Conservation (phyloP, 2,888 invertebrate genomes). For the Drosophila yooni region DNA sequence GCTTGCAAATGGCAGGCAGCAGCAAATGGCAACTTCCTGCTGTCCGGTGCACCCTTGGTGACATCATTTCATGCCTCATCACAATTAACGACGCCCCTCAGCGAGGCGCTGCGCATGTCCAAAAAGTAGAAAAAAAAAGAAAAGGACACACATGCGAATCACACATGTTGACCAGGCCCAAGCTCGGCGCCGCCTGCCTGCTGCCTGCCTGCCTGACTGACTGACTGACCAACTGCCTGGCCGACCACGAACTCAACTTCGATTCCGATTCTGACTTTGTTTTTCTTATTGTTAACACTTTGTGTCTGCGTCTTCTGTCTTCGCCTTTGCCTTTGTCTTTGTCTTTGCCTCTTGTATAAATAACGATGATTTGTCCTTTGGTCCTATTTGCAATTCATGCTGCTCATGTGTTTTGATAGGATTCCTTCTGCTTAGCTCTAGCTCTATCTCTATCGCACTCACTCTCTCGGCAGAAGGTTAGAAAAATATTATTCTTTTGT, state of each 20-base stretch:
- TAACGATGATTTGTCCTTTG: constrained; percentile 72
- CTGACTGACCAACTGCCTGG: constrained; percentile 13
- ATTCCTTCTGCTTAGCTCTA: constrained; percentile 59
- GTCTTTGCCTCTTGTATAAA: constrained; percentile 71
- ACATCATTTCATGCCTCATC: constrained; percentile 83
- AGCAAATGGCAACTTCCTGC: constrained; percentile 63
- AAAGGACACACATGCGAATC: constrained; percentile 70
- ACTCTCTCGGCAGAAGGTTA: constrained; percentile 63
- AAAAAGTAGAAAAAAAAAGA: constrained; percentile 1
- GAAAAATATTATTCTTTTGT: constrained; percentile 69
- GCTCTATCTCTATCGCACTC: background rate
- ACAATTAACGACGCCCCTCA: constrained; percentile 70
- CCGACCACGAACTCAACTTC: constrained; percentile 21
- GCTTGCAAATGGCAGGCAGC: constrained; percentile 20
- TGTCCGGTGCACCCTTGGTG: constrained; percentile 65
- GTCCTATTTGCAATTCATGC: constrained; percentile 80
- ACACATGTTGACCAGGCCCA: constrained; percentile 75
- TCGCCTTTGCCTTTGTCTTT: constrained; percentile 37
- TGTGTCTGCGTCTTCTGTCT: constrained; percentile 34
- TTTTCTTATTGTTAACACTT: constrained; percentile 77
- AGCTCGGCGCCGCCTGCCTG: constrained; percentile 32
- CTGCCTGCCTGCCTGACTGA: background rate
- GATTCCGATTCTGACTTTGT: constrained; percentile 55
- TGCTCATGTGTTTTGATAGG: constrained; percentile 76
- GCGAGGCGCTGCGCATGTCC: constrained; percentile 30